Evolutionary conservation across 1,140 invertebrate species (phyloP), one percentile per base, ranked within the genome.

Genomic region (Heliothis virescens): DNA sequence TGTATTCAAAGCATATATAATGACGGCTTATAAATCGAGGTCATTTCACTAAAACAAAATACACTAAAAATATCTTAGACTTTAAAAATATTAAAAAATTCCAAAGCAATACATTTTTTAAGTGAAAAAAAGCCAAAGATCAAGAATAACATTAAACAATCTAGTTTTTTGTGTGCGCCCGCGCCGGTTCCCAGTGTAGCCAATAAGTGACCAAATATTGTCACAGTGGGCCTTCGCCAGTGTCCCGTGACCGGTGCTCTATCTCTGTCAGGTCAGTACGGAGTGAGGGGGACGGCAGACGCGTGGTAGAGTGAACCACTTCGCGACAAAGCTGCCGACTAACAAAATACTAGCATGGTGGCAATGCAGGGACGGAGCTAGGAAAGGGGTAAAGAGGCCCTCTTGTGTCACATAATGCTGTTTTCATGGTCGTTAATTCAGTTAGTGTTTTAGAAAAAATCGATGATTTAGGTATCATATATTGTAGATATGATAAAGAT

Each of bases 331-430:
- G 91, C 90, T 86, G 91, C 92, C 92, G 92, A 91, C 92, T 90
- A 89, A 91, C 88, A 90, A 90, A 92, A 93, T 90, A 92, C 92
- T 91, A 86, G 84, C 91, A 92, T 91, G 92, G 92, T 93, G 92
- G 92, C 89, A 91, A 92, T 90, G 50, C 92, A 92, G 90, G 80
- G 86, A 80, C 74, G 91, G 72, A 90, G 10, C 90, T 60, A 13
- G 29, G 34, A 52, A 16, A 0, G 21, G 10, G 12, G 10, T 5
- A 48, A 29, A 12, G 26, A 12, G 57, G 21, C 4, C 4, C 11
- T 11, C 34, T 41, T 1, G 34, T 41, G 1, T 41, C 5, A 41
- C 5, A 41, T 9, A 41, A 1, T 5, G 9, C 3, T 5, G 1
- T 41, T 7, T 41, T 41, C 1, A 41, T 9, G 34, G 34, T 34